phyloP scores from a whole-genome alignment of 2,113 vertebrate species.

The Callionymus lyra region DNA sequence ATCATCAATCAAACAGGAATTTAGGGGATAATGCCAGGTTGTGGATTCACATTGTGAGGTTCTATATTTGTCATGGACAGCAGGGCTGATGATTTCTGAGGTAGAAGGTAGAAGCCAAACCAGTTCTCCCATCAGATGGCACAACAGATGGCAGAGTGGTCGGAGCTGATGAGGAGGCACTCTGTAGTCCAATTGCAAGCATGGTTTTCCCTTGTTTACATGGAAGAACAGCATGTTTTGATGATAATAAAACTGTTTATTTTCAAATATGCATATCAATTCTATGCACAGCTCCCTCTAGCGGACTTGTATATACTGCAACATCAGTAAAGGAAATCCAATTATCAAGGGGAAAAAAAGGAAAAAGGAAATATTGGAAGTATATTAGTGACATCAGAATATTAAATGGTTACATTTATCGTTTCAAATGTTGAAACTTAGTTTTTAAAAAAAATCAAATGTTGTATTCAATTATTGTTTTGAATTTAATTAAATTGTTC shows the following conservation, averaged over 20 bases:
- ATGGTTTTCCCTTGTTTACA: slow-evolving; percentile 5
- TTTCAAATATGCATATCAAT: slow-evolving; percentile 16
- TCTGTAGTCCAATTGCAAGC: slow-evolving; percentile 21
- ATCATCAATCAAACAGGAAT: neutral
- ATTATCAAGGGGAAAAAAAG: too few relatives aligned
- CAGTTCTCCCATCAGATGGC: slow-evolving; percentile 54
- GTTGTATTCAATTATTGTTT: too few relatives aligned
- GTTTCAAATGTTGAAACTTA: too few relatives aligned
- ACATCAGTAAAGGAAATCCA: too few relatives aligned
- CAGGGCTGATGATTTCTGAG: slow-evolving; percentile 17
- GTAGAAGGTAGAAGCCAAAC: slow-evolving; percentile 23
- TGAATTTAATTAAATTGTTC: too few relatives aligned
- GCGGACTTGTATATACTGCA: slow-evolving; percentile 18
- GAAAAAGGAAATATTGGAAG: too few relatives aligned
- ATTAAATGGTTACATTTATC: too few relatives aligned
- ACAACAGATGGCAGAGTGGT: slow-evolving; percentile 58
- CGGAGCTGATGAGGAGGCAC: slow-evolving; percentile 9
- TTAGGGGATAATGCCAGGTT: neutral
- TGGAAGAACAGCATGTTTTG: neutral
- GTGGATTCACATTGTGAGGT: slow-evolving; percentile 1
- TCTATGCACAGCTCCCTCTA: slow-evolving; percentile 29
- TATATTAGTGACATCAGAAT: too few relatives aligned
- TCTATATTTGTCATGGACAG: slow-evolving; percentile 23
- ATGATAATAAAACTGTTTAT: neutral
- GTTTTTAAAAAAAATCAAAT: too few relatives aligned